Evolutionary conservation across 2,888 invertebrate genomes (phyloP).

Genomic region (Caenorhabditis becei): DNA sequence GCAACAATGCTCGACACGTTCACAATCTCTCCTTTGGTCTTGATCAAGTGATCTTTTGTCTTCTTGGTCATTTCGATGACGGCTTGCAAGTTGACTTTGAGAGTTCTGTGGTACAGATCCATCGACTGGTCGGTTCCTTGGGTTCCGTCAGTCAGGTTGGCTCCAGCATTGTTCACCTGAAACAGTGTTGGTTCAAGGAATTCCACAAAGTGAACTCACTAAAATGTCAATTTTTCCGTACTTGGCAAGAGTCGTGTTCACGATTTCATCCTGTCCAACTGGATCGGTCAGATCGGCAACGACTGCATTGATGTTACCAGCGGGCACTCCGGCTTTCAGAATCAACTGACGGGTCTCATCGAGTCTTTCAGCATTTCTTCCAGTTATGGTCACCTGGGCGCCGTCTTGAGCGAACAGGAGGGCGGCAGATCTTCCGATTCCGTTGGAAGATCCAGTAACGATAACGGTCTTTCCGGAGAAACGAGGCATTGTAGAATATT

Average conservation of each 20-base stretch:
- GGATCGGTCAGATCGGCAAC: slow-evolving; percentile 37
- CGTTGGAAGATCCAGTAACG: slow-evolving; percentile 48
- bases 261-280: slow-evolving; percentile 28
- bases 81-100: slow-evolving; percentile 39
- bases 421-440: slow-evolving; percentile 51
- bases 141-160: slow-evolving; percentile 34
- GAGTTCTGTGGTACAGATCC: slow-evolving; percentile 42
- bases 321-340: slow-evolving; percentile 39
- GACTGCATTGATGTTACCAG: slow-evolving; percentile 38
- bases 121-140: slow-evolving; percentile 47
- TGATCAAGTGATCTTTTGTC: slow-evolving; percentile 44
- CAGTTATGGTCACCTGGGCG: slow-evolving; percentile 50
- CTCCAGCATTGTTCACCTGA: slow-evolving; percentile 48
- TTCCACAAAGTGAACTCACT: not conserved
- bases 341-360: slow-evolving; percentile 34
- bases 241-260: slow-evolving; percentile 28
- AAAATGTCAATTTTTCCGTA: slow-evolving; percentile 51
- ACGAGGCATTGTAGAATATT: slow-evolving; percentile 17
- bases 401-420: slow-evolving; percentile 41
- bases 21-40: slow-evolving; percentile 50
- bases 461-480: slow-evolving; percentile 51
- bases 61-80: slow-evolving; percentile 51
- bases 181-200: no score
- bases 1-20: slow-evolving; percentile 57
- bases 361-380: slow-evolving; percentile 42